Evolutionary conservation across 2,888 invertebrate species (phyloP).

Genomic region (Xanthia icteritia): DNA sequence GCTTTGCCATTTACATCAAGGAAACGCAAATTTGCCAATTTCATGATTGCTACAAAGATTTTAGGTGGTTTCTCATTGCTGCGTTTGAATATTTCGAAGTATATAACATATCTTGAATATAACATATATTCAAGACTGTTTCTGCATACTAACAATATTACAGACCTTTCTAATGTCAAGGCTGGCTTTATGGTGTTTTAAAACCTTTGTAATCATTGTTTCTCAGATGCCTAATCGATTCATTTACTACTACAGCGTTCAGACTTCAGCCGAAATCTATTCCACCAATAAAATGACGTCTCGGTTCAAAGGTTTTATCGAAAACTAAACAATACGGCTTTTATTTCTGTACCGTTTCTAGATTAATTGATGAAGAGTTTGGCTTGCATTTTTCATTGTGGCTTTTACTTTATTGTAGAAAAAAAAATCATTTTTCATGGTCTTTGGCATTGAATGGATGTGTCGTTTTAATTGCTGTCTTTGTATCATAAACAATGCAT

Average conservation of each 20-base stretch:
- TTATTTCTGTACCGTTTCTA: slow-evolving; percentile 27
- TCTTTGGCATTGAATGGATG: slow-evolving; percentile 9
- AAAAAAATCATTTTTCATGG: not conserved
- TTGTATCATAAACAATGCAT: slow-evolving; percentile 31
- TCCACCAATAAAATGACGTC: slow-evolving; percentile 35
- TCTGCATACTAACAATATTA: not conserved
- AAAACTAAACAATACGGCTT: slow-evolving; percentile 50
- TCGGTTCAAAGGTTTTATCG: slow-evolving; percentile 31
- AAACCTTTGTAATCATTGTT: not conserved
- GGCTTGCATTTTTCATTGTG: slow-evolving; percentile 26
- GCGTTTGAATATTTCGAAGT: slow-evolving; percentile 17
- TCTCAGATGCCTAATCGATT: slow-evolving; percentile 9
- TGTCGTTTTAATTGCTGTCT: slow-evolving; percentile 35
- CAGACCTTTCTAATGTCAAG: not conserved
- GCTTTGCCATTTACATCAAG: slow-evolving; percentile 41
- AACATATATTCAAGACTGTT: slow-evolving; percentile 9
- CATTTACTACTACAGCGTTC: not conserved
- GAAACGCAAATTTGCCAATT: slow-evolving; percentile 39
- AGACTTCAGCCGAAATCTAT: slow-evolving; percentile 6
- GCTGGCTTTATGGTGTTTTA: not conserved
- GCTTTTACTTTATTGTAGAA: not conserved
- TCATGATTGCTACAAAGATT: slow-evolving; percentile 32
- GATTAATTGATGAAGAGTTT: slow-evolving; percentile 15
- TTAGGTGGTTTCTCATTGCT: slow-evolving; percentile 19
- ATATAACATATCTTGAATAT: too few relatives aligned